A percentile compares a stretch with the other conserved stretches of the same genome.
Conservation (phyloP, 1,140 invertebrate genomes). For the Dendroctonus valens region DNA sequence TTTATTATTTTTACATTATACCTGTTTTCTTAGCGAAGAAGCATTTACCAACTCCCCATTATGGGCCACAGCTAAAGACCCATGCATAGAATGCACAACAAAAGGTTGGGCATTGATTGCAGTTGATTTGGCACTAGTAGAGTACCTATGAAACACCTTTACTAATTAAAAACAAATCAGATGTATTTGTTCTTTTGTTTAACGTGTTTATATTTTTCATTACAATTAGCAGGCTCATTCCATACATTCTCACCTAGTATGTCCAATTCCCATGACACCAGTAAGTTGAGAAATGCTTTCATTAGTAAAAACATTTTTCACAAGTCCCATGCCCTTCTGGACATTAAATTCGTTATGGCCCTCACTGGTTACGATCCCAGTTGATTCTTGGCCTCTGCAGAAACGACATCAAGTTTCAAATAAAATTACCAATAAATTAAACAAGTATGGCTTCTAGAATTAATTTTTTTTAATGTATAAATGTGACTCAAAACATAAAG, state of each 20-base stretch:
- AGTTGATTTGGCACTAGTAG: conserved; percentile 89
- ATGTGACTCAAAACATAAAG: too few relatives aligned
- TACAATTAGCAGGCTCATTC: too few relatives aligned
- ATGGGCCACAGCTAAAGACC: conserved; percentile 90
- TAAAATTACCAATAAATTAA: too few relatives aligned
- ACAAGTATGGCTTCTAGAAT: too few relatives aligned
- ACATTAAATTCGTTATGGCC: conserved; percentile 78
- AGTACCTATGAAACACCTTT: conserved; percentile 61
- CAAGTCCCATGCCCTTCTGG: conserved; percentile 94
- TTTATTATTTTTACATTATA: conserved; percentile 11
- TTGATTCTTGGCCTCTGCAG: conserved; percentile 88
- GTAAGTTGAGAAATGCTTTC: conserved; percentile 82
- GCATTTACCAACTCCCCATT: conserved; percentile 97
- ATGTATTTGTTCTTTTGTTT: too few relatives aligned
- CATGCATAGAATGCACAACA: conserved; percentile 94
- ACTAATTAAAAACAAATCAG: too few relatives aligned
- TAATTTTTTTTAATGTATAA: too few relatives aligned
- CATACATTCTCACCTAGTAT: conserved; percentile 69
- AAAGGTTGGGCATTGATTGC: conserved; percentile 95
- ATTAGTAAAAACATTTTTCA: conserved; percentile 88
- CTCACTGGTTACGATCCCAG: conserved; percentile 90
- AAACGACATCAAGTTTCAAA: too few relatives aligned
- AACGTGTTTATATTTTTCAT: neutral
- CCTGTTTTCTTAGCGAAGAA: conserved; percentile 76
- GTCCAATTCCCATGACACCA: conserved; percentile 92